Evolutionary conservation across 1,140 invertebrate species (phyloP), one percentile per base, ranked within the genome.

Genomic region (Samia ricini): DNA sequence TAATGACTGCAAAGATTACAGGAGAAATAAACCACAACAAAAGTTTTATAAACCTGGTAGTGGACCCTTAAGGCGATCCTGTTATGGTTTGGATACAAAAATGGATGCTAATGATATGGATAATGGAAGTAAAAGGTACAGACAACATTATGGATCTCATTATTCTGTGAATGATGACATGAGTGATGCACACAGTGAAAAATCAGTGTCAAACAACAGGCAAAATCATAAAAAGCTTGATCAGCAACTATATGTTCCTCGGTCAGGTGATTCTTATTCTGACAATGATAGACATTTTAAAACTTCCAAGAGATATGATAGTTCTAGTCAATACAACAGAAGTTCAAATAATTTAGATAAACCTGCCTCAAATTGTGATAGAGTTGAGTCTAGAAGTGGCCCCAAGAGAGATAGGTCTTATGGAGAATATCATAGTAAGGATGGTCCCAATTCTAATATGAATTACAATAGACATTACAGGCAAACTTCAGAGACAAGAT

Each of bases 1-100:
- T 91, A 86, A 91, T 90, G 90, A 88, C 61, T 83, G 61, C 76
- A 91, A 85, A 79, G 85, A 89, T 72, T 85, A 83, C 64, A 91
- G 80, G 77, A 89, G 84, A 81, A 87, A 81, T 73, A 91, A 91
- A 84, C 89, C 89, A 70, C 90, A 88, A 81, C 89, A 91, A 78
- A 87, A 90, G 70, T 79, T 90, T 54, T 91, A 91, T 61, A 88
- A 85, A 73, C 88, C 88, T 75, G 89, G 89, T 69, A 91, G 89
- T 83, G 90, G 90, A 26, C 89, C 89, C 60, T 74, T 91, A 52
- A 89, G 88, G 74, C 81, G 89, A 75, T 85, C 86, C 56, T 76
- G 83, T 69, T 85, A 83, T 87, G 86, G 84, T 81, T 75, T 83
- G 64, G 86, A 90, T 73, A 65, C 67, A 61, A 90, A 78, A 79